phyloP scores from a whole-genome alignment of 2,113 vertebrate genomes.

The Nymphicus hollandicus region DNA sequence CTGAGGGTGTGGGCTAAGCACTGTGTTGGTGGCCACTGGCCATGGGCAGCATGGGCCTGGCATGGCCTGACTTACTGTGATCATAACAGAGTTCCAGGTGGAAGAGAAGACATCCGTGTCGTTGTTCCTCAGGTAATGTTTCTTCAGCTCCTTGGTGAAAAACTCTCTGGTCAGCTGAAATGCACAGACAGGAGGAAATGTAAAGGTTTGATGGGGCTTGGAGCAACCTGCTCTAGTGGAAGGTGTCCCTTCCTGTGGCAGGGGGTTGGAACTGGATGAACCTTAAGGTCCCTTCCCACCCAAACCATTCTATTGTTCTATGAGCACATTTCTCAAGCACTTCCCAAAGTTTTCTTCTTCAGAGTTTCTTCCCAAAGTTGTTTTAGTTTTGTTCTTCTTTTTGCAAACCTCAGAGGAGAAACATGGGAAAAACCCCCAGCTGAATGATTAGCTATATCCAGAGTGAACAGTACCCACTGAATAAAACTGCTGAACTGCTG shows the following conservation, averaged over 20 bases:
- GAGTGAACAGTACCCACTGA: background rate
- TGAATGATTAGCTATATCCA: background rate
- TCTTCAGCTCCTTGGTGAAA: slow-evolving; percentile 88
- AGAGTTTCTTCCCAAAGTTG: background rate
- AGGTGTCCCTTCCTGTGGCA: background rate
- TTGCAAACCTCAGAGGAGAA: background rate
- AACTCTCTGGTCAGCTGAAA: slow-evolving; percentile 88
- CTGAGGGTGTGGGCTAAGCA: background rate
- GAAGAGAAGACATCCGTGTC: slow-evolving; percentile 84
- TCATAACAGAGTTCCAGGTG: slow-evolving; percentile 94
- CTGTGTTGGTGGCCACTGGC: rapidly evolving
- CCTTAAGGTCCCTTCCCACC: background rate
- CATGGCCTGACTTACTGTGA: slow-evolving; percentile 78
- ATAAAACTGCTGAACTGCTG: background rate
- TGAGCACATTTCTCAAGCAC: background rate
- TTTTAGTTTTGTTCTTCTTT: background rate
- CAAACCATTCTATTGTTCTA: background rate
- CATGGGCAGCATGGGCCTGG: rapidly evolving
- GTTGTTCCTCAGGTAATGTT: slow-evolving; percentile 86
- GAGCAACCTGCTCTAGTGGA: background rate
- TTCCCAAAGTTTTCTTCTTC: background rate
- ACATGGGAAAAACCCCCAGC: background rate
- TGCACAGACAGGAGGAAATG: background rate
- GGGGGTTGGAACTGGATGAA: background rate
- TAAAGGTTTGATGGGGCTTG: background rate